Percentiles rank a stretch among this genome's conserved stretches.
These are phyloP conservation scores for Bubo scandiacus DNA, from an alignment of 2,113 vertebrate genomes.

Conservation along the genomic window DNA sequence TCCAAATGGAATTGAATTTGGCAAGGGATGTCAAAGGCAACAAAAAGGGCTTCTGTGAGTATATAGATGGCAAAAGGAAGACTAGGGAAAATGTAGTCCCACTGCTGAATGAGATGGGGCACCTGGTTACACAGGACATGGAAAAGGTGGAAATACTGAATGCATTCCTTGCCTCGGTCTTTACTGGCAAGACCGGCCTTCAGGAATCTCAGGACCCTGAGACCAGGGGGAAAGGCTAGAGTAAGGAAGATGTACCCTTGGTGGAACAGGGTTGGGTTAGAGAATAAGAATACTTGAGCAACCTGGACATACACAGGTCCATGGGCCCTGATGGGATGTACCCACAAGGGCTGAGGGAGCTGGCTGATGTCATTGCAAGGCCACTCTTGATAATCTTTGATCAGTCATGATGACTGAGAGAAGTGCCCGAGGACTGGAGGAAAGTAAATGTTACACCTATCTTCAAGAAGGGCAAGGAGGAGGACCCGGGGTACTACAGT, in stretches of 20 bases:
- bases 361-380: no score
- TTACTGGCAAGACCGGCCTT: neutral
- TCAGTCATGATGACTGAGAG: no score
- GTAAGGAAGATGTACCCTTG: neutral
- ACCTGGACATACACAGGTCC: neutral
- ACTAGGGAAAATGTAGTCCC: no score
- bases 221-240: neutral
- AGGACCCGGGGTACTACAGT: no score
- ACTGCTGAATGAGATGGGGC: fast-evolving
- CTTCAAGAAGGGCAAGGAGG: no score
- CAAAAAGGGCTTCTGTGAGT: no score
- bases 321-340: neutral
- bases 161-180: neutral
- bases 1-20: no score
- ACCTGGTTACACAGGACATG: neutral
- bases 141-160: neutral
- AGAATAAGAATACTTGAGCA: neutral
- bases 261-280: neutral
- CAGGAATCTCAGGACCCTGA: neutral
- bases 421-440: no score
- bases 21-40: no score
- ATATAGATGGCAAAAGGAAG: no score
- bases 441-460: no score
- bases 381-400: no score
- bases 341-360: neutral